Percentiles rank a stretch among this genome's conserved stretches.
Evolutionary conservation across 2,797 vertebrate species (phyloP).

Genomic region (Hypotaenidia okinawae): DNA sequence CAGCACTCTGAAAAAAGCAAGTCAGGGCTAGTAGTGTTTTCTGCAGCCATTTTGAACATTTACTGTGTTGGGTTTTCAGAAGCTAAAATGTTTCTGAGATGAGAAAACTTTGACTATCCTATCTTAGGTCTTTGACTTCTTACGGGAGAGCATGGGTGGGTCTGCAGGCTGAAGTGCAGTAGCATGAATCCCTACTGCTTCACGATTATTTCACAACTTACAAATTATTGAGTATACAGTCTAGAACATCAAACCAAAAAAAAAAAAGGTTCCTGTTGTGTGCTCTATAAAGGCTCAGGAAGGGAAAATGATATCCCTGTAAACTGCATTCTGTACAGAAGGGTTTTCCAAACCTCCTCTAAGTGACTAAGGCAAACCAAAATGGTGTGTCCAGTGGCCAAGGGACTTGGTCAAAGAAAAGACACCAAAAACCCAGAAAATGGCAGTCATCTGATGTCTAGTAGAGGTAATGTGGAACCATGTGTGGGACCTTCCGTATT

Average conservation of each 20-base stretch:
- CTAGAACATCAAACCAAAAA: background rate
- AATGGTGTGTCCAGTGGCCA: accelerated
- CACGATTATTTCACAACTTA: background rate
- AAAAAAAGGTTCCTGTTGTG: background rate
- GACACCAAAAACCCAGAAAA: accelerated
- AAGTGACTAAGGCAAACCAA: background rate
- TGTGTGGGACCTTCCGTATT: background rate
- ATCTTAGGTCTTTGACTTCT: background rate
- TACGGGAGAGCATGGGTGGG: background rate
- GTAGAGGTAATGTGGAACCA: accelerated
- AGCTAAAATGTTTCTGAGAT: background rate
- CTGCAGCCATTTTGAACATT: background rate
- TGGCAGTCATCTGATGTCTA: background rate
- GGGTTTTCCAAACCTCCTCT: background rate
- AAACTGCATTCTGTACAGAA: background rate
- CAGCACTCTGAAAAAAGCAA: background rate
- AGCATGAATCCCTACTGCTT: background rate
- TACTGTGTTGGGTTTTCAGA: background rate
- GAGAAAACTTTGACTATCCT: background rate
- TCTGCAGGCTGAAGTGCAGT: background rate
- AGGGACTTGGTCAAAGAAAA: background rate
- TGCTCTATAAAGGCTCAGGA: background rate
- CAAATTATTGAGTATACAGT: background rate
- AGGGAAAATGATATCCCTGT: background rate
- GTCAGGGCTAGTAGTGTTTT: background rate